These are phyloP conservation scores for Azorinus chamasolen DNA, from an alignment of 2,888 invertebrate species.

Conservation along the genomic window DNA sequence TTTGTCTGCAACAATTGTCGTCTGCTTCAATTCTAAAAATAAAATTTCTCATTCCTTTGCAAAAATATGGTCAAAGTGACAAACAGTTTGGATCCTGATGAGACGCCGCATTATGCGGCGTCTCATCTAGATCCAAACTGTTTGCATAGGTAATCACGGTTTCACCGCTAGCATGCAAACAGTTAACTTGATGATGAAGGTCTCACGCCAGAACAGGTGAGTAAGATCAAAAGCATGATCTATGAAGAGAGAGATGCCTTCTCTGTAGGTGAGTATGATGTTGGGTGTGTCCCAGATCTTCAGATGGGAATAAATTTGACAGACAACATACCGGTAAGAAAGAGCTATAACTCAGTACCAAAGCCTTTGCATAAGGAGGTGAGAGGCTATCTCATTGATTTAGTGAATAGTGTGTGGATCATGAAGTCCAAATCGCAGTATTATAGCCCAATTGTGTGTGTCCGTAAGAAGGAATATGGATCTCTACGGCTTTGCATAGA, in stretches of 20 bases:
- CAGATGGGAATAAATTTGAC: conserved; percentile 50
- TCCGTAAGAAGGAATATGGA: conserved; percentile 50
- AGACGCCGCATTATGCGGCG: too few relatives aligned
- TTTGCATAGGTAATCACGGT: too few relatives aligned
- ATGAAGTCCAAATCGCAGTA: conserved; percentile 40
- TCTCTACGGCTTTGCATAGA: conserved; percentile 57
- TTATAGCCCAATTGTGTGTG: conserved; percentile 57
- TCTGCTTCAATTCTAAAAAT: too few relatives aligned
- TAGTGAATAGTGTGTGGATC: conserved; percentile 51
- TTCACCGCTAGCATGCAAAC: too few relatives aligned
- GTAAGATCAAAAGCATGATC: conserved; percentile 34
- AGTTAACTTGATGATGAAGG: conserved; percentile 14
- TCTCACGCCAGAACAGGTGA: conserved; percentile 33
- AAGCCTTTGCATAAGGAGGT: conserved; percentile 61
- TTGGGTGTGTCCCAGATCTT: conserved; percentile 47
- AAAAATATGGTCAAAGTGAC: too few relatives aligned
- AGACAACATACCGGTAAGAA: conserved; percentile 56
- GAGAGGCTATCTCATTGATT: conserved; percentile 56
- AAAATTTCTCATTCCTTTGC: too few relatives aligned
- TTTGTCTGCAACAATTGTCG: too few relatives aligned
- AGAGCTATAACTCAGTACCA: conserved; percentile 52
- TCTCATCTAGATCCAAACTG: too few relatives aligned
- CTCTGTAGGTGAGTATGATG: conserved; percentile 50
- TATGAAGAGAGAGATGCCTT: conserved; percentile 52
- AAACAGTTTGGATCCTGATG: too few relatives aligned